Base-by-base conservation (phyloP, 2,113 vertebrate genomes). In the Sclerurus mexicanus region DNA sequence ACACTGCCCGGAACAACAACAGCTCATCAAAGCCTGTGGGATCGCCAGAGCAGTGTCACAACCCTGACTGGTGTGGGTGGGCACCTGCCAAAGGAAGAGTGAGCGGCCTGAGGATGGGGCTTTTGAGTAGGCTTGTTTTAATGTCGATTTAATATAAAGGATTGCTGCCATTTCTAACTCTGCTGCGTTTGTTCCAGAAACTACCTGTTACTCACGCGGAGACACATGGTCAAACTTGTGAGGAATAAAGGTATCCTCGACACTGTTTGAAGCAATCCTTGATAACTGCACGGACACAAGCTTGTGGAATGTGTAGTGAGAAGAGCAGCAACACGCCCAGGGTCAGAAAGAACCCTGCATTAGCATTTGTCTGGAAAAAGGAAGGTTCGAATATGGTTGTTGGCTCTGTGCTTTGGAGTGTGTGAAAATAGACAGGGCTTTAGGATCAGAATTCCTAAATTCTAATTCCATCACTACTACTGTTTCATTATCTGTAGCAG, bases 1-100 rank as follows among this genome's bases (percentile, higher is more conserved):
- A 9, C 60, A 49, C 24, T 55, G 40, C 5, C 18, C n/a, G 72
- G 30, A 42, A 2, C 3, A 47, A 35, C 55, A 68, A 25, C 31
- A 59, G 55, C 15, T 56, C 23, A 37, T 5, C 53, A 28, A 53
- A 17, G n/a, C 12, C 22, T 4, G 14, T n/a, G 33, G 37, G 13
- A 11, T 49, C 20, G 25, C 2, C 6, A 2, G 4, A 37, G 22
- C 3, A 14, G 18, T 40, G 10, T 5, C 35, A n/a, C 18, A 24
- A 72, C 30, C 71, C 42, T 18, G 40, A 1, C 1, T 39, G 42
- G 33, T 63, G 63, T 12, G 2, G 6, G 35, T 2, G 40, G 12
- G 5, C 7, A 3, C 40, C 22, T 82, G 16, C 18, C 68, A 30
- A 76, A 28, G 42, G 59, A 47, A 12, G 17, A 8, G 10, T 20